These are phyloP conservation scores for Artemia sp. DNA, from an alignment of 2,888 invertebrate species.

Conservation along the genomic window DNA sequence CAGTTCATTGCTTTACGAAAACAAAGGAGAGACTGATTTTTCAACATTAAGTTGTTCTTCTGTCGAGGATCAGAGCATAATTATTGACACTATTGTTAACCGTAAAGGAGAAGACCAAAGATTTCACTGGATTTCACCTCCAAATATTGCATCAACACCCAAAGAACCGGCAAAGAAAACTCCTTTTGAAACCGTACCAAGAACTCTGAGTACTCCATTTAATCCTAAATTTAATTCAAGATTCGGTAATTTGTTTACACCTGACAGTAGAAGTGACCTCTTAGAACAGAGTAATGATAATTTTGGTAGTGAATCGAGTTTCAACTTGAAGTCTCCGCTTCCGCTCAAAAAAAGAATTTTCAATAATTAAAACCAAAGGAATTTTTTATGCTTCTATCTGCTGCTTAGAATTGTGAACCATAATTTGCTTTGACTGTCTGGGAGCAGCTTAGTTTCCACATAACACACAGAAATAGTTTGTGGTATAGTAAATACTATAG, in stretches of 20 bases:
- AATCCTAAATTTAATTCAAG: not conserved
- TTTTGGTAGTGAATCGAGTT: not conserved
- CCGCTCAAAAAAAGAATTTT: not conserved
- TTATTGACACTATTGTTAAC: conserved; percentile 7
- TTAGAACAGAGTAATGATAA: not conserved
- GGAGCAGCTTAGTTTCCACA: no score
- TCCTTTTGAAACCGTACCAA: not conserved
- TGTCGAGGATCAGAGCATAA: not conserved
- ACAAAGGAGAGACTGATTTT: no score
- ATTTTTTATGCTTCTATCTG: no score
- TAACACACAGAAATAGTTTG: no score
- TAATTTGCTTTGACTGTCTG: no score
- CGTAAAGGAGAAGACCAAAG: not conserved
- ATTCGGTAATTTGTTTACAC: not conserved
- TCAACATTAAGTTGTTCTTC: no score
- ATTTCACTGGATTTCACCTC: not conserved
- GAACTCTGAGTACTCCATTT: not conserved
- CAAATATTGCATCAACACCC: conserved; percentile 1
- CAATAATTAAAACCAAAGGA: no score
- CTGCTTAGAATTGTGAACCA: no score
- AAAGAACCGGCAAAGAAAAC: not conserved
- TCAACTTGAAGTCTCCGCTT: not conserved
- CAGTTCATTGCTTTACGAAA: no score
- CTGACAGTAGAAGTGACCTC: not conserved
- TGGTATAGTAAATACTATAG: no score